Percentiles rank a stretch among this genome's conserved stretches.
Conservation (phyloP, 2,797 vertebrate species). For the Astyanax mexicanus region DNA sequence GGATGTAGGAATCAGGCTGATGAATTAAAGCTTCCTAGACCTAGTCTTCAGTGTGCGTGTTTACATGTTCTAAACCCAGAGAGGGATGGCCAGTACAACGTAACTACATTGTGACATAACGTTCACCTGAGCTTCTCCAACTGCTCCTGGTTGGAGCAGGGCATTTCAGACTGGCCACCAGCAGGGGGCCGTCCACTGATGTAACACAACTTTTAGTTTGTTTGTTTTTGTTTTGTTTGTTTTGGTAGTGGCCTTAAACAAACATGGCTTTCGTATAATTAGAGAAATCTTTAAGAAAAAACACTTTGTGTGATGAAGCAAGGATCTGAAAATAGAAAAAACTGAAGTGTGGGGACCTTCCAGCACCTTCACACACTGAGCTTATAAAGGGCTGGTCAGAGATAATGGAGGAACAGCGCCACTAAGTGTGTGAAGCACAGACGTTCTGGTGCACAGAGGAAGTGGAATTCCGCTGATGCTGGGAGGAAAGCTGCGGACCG, state of each 20-base stretch:
- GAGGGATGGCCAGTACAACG: constrained; percentile 50
- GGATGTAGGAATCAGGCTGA: constrained; percentile 35
- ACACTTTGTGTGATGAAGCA: constrained; percentile 57
- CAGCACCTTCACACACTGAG: constrained; percentile 8
- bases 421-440: too few relatives aligned
- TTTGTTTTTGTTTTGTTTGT: constrained; percentile 65
- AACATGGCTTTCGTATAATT: constrained; percentile 90
- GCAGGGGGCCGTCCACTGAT: constrained; percentile 23
- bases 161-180: constrained; percentile 26
- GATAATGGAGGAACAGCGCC: constrained; percentile 46
- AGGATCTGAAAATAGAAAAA: constrained; percentile 67
- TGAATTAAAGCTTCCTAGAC: constrained; percentile 26
- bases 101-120: not conserved
- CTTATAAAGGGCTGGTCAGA: constrained; percentile 46
- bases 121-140: not conserved
- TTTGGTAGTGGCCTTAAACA: constrained; percentile 92
- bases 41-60: constrained; percentile 71
- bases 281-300: constrained; percentile 64
- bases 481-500: constrained; percentile 29
- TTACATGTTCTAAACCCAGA: constrained; percentile 75
- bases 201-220: constrained; percentile 51
- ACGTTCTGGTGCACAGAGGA: constrained; percentile 7
- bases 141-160: too few relatives aligned
- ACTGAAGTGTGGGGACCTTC: constrained; percentile 2
- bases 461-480: constrained; percentile 45